Evolutionary conservation across 2,888 invertebrate species (phyloP).

Genomic region (Polymixis lichenea): DNA sequence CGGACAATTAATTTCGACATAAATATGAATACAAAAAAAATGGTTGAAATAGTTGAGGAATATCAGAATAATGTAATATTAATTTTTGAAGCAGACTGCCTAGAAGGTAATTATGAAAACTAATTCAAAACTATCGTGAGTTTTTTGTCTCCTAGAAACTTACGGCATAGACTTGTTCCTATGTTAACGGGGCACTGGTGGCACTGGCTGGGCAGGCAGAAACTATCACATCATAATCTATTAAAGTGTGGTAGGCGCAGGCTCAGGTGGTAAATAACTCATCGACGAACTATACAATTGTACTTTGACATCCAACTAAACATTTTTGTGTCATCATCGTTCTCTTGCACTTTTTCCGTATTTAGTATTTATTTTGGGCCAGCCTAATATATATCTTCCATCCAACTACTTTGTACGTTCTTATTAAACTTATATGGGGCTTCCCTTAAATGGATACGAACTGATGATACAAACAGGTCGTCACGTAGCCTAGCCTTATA

Average conservation of each 20-base stretch:
- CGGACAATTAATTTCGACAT: constrained; percentile 11
- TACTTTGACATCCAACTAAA: neutral
- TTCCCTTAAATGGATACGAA: neutral
- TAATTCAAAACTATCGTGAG: neutral
- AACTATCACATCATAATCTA: neutral
- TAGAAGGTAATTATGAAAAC: constrained; percentile 68
- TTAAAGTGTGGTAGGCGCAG: neutral
- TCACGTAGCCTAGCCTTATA: too few relatives aligned
- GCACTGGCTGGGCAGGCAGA: neutral
- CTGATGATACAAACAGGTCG: neutral
- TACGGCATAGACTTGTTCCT: neutral
- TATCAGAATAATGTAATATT: constrained; percentile 68
- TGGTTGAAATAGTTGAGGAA: constrained; percentile 62
- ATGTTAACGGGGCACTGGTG: neutral
- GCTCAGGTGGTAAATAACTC: neutral
- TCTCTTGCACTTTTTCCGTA: neutral
- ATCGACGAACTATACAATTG: neutral
- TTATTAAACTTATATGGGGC: neutral
- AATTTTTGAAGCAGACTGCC: constrained; percentile 71
- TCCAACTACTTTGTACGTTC: neutral
- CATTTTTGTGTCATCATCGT: neutral
- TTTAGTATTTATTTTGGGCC: neutral
- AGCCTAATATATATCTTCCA: neutral
- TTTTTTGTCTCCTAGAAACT: constrained; percentile 9
- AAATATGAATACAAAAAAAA: constrained; percentile 61